Evolutionary conservation across 2,797 vertebrate species (phyloP).

Genomic region (Heliangelus exortis): DNA sequence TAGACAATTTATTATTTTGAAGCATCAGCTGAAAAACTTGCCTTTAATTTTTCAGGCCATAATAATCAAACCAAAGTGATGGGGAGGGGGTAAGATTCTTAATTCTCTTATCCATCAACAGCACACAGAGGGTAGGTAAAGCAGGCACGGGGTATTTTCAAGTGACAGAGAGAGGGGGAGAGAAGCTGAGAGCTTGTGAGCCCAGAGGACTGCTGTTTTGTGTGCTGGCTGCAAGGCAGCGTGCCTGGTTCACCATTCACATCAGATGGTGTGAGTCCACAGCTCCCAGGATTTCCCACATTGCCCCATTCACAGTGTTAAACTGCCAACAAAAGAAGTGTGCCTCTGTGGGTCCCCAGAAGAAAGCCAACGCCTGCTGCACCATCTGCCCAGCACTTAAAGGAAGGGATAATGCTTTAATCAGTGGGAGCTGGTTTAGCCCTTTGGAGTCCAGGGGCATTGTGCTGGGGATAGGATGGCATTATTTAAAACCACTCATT

Average conservation of each 20-base stretch:
- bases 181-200: neutral
- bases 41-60: neutral
- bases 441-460: neutral
- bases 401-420: conserved; percentile 56
- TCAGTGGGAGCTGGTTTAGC: neutral
- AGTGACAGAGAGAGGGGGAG: neutral
- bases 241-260: conserved; percentile 21
- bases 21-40: neutral
- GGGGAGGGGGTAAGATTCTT: neutral
- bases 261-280: conserved; percentile 19
- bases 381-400: conserved; percentile 76
- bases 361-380: conserved; percentile 41
- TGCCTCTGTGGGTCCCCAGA: conserved; percentile 35
- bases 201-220: neutral
- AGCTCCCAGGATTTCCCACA: conserved; percentile 38
- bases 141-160: neutral
- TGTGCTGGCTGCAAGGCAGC: neutral
- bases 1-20: neutral
- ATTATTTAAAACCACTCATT: conserved; percentile 50
- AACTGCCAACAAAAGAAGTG: conserved; percentile 62
- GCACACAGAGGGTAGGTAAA: neutral
- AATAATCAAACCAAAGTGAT: neutral
- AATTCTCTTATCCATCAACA: neutral
- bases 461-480: conserved; percentile 21
- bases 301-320: conserved; percentile 44